Evolutionary conservation across 2,888 invertebrate species (phyloP), one percentile per base, ranked within the genome.

Genomic region (Spodoptera littoralis): DNA sequence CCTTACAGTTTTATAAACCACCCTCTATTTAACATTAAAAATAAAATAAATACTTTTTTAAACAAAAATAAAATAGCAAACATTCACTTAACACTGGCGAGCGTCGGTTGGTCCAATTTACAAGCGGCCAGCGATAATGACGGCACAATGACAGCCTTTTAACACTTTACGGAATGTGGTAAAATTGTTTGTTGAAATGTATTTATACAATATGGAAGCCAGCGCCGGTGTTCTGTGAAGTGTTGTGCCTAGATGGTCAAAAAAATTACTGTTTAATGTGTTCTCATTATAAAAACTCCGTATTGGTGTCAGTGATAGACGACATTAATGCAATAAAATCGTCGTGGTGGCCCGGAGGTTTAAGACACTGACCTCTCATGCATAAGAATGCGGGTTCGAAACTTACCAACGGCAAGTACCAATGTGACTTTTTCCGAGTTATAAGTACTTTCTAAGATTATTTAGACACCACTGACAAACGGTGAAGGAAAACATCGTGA

Each of bases 61-160:
- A 48, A 58, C 60, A 0, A 66, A 74, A 70, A 73, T 61, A 72
- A 61, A 65, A 52, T 58, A 45, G 66, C 67, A 70, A 70, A 76
- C 58, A 70, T 69, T 68, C 85, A 86, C 84, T 88, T 88, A 87
- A 80, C 89, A 84, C 83, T 66, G 71, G 70, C 79, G 80, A 71
- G 73, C 70, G 78, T 77, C 68, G 72, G 51, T 44, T 63, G 70
- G 67, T 70, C 81, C 82, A 86, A 88, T 89, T 89, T 65, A 86
- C 88, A 81, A 64, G 74, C 82, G 67, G 30, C 43, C 46, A 64
- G 80, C 83, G 83, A 80, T 84, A 87, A 86, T 74, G 75, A 77
- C 76, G 78, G 81, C 79, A 87, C 85, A 88, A 89, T 84, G 63
- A 65, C 64, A 61, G 42, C 60, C 80, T 77, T 72, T 85, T 82